Evolutionary conservation across 2,888 invertebrate species (phyloP), one percentile per base, ranked within the genome.

Genomic region (Drepanosiphum platanoidis): DNA sequence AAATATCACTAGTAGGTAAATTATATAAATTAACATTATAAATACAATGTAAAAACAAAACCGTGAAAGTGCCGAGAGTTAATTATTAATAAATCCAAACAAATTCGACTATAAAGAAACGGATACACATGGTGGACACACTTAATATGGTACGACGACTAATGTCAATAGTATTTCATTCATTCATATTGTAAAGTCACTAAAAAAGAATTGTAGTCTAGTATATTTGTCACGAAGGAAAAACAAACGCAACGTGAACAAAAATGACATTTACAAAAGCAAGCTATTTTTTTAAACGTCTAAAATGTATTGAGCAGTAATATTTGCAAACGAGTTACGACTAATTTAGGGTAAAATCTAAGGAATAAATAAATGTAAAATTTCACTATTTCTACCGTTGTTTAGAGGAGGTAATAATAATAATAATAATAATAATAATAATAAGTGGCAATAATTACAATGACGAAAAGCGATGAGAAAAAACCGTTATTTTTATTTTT

Each of bases 401-500:
- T 13, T 64, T 13, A 30, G 9, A 30, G 64, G 3, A n/a, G 52
- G 30, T 64, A 64, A 1, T 46, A 9, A 42, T 46, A 46, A 46
- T 46, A 46, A 46, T 46, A 46, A 46, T 46, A 46, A 9, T 46
- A 18, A 13, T 46, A 2, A 13, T 13, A 61, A 77, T 30, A 58
- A 34, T 27, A 61, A n/a, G 22, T 64, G 27, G 39, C 18, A 30
- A 78, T 42, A 64, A 42, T 79, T 68, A 80, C 72, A 61, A 42
- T 32, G 32, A 1, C n/a, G 81, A 84, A 84, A 84, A 64, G 15
- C 32, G 11, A 58, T 84, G 39, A 68, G 75, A 13, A 84, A 68
- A 84, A 77, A 77, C 74, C 84, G 77, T 77, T 84, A 64, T 68
- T 84, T 84, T 84, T 84, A 84, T 15, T 42, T 30, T 8, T 30